Evolutionary conservation across 2,888 invertebrate genomes (phyloP).

Genomic region (Nephrotoma flavescens): DNA sequence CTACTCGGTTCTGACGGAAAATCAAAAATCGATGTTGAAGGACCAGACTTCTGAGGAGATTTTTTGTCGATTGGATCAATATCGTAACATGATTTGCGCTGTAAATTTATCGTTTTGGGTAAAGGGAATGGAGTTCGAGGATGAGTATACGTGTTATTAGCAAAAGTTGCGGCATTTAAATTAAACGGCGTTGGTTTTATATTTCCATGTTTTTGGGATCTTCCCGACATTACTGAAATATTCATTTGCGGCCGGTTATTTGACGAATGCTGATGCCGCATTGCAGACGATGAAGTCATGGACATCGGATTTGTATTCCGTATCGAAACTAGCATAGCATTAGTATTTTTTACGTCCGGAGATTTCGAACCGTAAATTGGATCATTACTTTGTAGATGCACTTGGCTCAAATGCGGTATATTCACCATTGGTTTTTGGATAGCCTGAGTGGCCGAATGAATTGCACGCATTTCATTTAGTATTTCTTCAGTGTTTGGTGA

Average conservation of each 20-base stretch:
- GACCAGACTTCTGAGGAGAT: not conserved
- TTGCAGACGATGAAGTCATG: not conserved
- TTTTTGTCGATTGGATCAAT: not conserved
- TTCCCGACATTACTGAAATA: not conserved
- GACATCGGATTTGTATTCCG: not conserved
- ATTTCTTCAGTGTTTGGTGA: not conserved
- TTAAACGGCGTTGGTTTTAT: not conserved
- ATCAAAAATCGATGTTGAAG: not conserved
- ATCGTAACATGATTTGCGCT: not conserved
- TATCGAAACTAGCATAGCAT: not conserved
- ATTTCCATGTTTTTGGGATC: not conserved
- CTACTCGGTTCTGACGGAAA: not conserved
- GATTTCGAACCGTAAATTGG: not conserved
- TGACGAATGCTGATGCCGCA: not conserved
- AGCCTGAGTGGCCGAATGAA: not conserved
- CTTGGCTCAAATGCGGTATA: constrained; percentile 3
- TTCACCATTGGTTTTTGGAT: not conserved
- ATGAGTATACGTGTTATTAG: not conserved
- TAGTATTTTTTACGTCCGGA: not conserved
- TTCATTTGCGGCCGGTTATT: not conserved
- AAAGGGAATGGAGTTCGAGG: not conserved
- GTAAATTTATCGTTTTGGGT: not conserved
- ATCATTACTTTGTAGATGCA: constrained; percentile 2
- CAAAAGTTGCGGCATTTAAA: not conserved
- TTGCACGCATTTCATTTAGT: not conserved